Base-by-base conservation (phyloP, 2,888 invertebrate species). In the Morpho achilles region DNA sequence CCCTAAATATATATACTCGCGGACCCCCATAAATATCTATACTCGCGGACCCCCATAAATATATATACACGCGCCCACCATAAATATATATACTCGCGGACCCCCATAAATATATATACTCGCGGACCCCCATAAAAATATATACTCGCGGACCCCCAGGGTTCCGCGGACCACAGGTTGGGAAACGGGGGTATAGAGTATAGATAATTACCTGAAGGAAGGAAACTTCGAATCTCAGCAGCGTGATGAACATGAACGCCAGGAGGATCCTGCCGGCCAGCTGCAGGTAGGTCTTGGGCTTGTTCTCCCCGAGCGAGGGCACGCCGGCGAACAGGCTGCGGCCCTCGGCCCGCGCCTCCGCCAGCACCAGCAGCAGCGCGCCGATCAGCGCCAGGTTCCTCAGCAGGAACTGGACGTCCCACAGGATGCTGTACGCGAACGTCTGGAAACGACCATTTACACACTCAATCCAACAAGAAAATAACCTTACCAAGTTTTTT, bases 181-280 rank as follows among this genome's bases (percentile, higher is more conserved):
- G 16, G 16, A 16, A 16, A 16, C 16, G 16, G 16, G 16, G 16
- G 1, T 16, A 16, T 16, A 16, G 16, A 16, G 16, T 16, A 16
- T 16, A 46, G 46, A 8, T 16, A 66, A 82, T 82, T 72, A 95
- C 95, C 93, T 96, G 97, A 74, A 98, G 83, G 82, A 98, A 95
- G 50, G 96, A 96, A 63, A 97, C 87, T 84, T 99, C 99, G 77
- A 99, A 97, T 75, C 98, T 94, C 65, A 99, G 94, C 56, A 99
- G 92, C 8, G 99, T 99, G 75, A 99, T 94, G 84, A 99, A 99
- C 99, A 99, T 99, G 86, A 99, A 98, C 32, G 99, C 98, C 59
- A 99, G 92, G 56, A 99, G 93, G 67, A 99, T 94, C 69, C 99
- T 94, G 44, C 99, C 99, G 56, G 98, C 97, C 43, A 99, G 92